Conservation (phyloP, 2,113 vertebrate species). For the Ptyas mucosa region DNA sequence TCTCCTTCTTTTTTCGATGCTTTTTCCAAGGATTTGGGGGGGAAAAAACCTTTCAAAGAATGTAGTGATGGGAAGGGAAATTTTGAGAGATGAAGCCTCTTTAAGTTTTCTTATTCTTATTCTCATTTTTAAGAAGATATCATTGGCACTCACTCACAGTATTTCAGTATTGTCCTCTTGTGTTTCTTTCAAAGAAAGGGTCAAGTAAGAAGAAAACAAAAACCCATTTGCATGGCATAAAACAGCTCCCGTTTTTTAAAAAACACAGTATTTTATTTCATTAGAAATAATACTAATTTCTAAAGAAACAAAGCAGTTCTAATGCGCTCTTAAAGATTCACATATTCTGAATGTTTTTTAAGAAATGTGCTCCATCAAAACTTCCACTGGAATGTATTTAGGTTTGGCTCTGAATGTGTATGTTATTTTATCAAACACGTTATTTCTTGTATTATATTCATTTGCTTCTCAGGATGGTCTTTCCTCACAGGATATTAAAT, state of each 20-base stretch:
- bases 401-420: neutral
- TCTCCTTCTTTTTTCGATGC: neutral
- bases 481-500: conserved; percentile 58
- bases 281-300: neutral
- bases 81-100: neutral
- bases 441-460: neutral
- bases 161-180: neutral
- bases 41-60: neutral
- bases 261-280: neutral
- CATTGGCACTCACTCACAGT: neutral
- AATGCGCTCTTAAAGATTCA: neutral
- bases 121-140: neutral
- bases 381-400: neutral
- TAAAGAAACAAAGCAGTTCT: neutral
- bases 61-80: neutral
- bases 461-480: neutral
- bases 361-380: conserved; percentile 4
- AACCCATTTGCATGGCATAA: neutral
- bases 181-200: neutral
- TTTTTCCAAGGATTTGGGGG: neutral
- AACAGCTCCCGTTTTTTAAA: neutral
- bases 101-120: neutral
- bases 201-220: neutral
- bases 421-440: neutral
- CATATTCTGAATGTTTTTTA: neutral